Conservation (phyloP, 2,888 invertebrate genomes). For the Sepiola atlantica region DNA sequence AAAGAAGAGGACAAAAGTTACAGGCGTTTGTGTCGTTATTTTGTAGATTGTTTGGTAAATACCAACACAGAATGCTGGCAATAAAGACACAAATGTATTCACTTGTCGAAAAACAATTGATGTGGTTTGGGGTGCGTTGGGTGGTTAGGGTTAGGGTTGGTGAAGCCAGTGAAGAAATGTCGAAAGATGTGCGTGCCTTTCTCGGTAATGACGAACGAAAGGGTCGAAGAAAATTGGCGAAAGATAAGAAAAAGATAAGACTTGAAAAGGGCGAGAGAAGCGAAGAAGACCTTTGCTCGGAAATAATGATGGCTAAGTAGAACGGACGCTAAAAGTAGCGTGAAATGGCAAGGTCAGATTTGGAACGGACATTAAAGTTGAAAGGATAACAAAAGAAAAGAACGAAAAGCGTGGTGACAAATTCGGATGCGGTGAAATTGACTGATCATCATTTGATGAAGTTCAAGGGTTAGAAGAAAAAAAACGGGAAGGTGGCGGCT, state of each 20-base stretch:
- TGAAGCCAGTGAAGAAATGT: neutral
- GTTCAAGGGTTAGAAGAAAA: neutral
- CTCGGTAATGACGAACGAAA: neutral
- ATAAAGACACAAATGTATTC: neutral
- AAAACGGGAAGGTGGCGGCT: neutral
- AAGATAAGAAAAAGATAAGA: neutral
- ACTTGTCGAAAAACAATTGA: neutral
- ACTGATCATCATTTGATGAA: neutral
- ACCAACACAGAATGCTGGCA: neutral
- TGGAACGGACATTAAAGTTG: neutral
- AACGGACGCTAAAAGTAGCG: neutral
- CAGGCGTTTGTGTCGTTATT: neutral
- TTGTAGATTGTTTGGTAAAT: slow-evolving; percentile 8
- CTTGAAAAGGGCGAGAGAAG: neutral
- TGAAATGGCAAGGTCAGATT: neutral
- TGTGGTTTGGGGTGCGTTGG: neutral
- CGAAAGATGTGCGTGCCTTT: slow-evolving; percentile 8
- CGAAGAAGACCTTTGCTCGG: neutral
- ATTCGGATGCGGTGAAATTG: neutral
- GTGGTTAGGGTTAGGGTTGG: too few relatives aligned
- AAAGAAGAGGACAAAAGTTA: neutral
- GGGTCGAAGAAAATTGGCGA: neutral
- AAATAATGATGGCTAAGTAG: neutral
- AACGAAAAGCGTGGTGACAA: neutral
- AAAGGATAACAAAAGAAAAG: neutral